Conservation (phyloP, 1,140 invertebrate genomes). For the Muscidifurax raptorellus region DNA sequence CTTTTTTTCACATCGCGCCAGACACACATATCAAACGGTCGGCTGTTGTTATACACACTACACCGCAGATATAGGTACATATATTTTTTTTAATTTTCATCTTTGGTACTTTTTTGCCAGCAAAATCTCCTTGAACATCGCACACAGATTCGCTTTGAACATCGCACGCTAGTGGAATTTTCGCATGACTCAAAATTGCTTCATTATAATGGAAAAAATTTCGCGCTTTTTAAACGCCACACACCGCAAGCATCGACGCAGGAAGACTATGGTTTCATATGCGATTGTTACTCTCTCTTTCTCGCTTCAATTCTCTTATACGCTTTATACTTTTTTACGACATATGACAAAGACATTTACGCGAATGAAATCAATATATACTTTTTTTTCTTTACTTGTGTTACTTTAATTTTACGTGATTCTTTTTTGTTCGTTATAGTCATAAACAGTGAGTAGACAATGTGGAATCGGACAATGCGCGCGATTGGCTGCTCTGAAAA, state of each 20-base stretch:
- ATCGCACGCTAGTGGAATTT: conserved; percentile 10
- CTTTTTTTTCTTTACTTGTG: background rate
- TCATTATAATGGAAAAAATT: conserved; percentile 55
- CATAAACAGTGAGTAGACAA: conserved; percentile 29
- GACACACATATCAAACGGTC: conserved; percentile 53
- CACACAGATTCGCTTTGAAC: background rate
- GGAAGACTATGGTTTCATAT: conserved; percentile 58
- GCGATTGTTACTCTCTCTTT: conserved; percentile 50
- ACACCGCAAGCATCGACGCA: conserved; percentile 51
- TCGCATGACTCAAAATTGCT: conserved; percentile 49
- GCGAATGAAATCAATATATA: conserved; percentile 18
- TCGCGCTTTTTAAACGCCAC: conserved; percentile 29
- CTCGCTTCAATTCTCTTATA: conserved; percentile 28
- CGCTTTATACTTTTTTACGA: conserved; percentile 1
- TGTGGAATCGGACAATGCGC: conserved; percentile 30
- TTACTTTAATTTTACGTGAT: no score
- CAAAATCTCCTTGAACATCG: background rate
- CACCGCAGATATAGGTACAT: conserved; percentile 54
- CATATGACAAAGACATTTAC: conserved; percentile 38
- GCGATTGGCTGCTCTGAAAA: conserved; percentile 46
- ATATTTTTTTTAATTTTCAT: conserved; percentile 19
- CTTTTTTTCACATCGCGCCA: conserved; percentile 19
- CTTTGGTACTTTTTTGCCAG: conserved; percentile 32
- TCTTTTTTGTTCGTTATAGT: background rate
- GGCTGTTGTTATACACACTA: conserved; percentile 44